Evolutionary conservation across 2,797 vertebrate genomes (phyloP), one percentile per base, ranked within the genome.

Genomic region (Coilia nasus): DNA sequence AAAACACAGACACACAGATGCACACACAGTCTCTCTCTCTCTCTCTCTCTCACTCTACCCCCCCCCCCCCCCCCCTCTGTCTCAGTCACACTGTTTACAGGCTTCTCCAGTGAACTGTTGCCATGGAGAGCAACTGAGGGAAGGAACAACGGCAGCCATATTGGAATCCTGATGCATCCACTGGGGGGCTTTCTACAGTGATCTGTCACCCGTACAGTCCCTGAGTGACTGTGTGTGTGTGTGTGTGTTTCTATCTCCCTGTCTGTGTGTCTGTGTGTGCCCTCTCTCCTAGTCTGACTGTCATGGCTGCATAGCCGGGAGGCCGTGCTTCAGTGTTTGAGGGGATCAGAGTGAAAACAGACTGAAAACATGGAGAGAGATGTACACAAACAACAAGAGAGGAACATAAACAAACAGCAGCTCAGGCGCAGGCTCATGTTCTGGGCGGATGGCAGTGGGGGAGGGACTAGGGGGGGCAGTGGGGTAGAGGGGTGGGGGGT

Each of bases 291-390:
- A n/a, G 83, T 89, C 82, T 91, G 88, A 91, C 88, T 83, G 21
- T 23, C 35, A 41, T 41, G 35, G 2, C 31, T 35, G 0, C 62
- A 67, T 67, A 67, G 14, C 15, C 75, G 28, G 44, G 64, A 82
- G 57, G 83, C 87, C 87, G 89, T 87, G 81, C 89, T 90, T 41
- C 35, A 41, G 91, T 89, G 21, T 92, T 91, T 54, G 82, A 71
- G 35, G 57, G 82, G 67, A 87, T 28, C 4, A 31, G 71, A 85
- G 90, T 84, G 80, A 90, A 90, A 94, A 92, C 90, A 85, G 91
- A 89, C 86, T 87, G 88, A 83, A 62, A 67, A 54, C 56, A 31
- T 17, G 80, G 35, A 41, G 35, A 41, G 62, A 80, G 62, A 56
- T 28, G 81, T 60, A 50, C 75, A 54, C 44, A 83, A 86, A 85